Base-by-base conservation (phyloP, 1,140 invertebrate genomes). In the Solenopsis invicta region DNA sequence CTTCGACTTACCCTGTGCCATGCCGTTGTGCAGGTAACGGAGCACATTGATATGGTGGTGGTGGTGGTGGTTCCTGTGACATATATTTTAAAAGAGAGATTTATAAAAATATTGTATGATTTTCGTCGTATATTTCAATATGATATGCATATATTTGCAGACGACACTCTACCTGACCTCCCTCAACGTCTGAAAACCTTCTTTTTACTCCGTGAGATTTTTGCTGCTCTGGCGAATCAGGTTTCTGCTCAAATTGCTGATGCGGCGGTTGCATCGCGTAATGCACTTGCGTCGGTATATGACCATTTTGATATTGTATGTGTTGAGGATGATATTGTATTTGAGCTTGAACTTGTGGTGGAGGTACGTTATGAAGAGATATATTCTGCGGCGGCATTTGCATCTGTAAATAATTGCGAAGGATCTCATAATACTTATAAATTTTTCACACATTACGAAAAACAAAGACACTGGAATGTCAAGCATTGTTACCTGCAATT, bases 221-320 rank as follows among this genome's bases (percentile, higher is more conserved):
- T 37, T 93, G 94, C 61, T 94, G 93, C 56, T 95, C 94, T 8
- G 93, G 90, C 2, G 94, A 91, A 52, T 95, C 94, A 1, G 92
- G 90, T 69, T 92, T 94, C 67, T 94, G 94, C 16, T 95, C 94
- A 18, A 94, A 94, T 37, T 89, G 89, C 16, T 91, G 91, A 67
- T 93, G 92, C 9, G 94, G 93, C 24, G 94, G 93, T 87, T 95
- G 94, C 77, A 95, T 89, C 4, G 94, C 86, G 69, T 94, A 95
- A 87, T 95, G 94, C 50, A 95, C 88, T 88, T 95, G 95, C 18
- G 93, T 88, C 4, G 94, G 94, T 81, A 95, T 91, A 41, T 95
- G 95, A 34, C 94, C 94, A 87, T 95, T 95, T 41, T 95, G 95
- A 93, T 95, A 95, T 50, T 95, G 95, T 66, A 95, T 92, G 76